A percentile compares a stretch with the other conserved stretches of the same genome.
These are phyloP conservation scores for Kryphioiulus occultus DNA, from an alignment of 2,888 invertebrate species.

Conservation along the genomic window DNA sequence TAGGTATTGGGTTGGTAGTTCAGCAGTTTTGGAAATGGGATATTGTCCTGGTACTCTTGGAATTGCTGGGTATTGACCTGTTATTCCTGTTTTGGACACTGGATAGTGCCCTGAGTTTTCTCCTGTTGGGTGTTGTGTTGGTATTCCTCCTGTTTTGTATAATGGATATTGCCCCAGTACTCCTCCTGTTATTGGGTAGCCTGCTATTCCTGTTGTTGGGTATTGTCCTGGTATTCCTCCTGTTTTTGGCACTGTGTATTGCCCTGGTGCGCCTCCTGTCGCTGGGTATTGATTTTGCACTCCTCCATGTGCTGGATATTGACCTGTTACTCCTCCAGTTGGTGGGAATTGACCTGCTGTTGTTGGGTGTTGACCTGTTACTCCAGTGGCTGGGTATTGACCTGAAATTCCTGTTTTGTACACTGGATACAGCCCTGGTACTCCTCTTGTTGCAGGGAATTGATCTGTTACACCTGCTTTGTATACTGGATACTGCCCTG, in stretches of 20 bases:
- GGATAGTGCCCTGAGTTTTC: neutral
- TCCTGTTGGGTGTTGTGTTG: no score
- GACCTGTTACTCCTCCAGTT: neutral
- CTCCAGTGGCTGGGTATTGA: neutral
- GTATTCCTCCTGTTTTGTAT: neutral
- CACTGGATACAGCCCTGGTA: neutral
- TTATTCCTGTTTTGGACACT: neutral
- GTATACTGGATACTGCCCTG: neutral
- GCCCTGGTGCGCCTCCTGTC: neutral
- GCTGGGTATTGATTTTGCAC: neutral
- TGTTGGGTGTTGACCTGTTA: neutral
- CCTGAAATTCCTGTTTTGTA: neutral
- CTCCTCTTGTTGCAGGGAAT: neutral
- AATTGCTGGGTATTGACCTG: neutral
- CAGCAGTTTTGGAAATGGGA: no score
- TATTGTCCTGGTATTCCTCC: neutral
- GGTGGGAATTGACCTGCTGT: neutral
- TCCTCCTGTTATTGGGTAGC: no score
- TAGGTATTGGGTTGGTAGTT: no score
- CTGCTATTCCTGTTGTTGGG: neutral
- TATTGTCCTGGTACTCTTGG: no score
- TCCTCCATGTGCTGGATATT: neutral
- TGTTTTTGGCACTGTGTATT: neutral
- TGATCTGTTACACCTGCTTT: neutral
- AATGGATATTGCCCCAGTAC: no score